phyloP scores from a whole-genome alignment of 2,113 vertebrate genomes.

The Cinclus cinclus region DNA sequence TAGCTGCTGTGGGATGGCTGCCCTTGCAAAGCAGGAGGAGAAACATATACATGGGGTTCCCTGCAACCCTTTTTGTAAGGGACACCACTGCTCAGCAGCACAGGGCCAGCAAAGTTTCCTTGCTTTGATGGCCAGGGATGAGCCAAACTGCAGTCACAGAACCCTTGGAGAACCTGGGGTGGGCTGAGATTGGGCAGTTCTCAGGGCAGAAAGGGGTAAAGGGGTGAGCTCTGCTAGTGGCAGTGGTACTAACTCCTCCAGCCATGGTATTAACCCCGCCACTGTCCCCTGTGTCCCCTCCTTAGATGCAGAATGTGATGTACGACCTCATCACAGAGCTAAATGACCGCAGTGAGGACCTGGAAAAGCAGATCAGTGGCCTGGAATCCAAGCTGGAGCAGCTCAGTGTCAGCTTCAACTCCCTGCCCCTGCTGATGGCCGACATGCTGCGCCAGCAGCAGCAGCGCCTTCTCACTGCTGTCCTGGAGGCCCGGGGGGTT shows the following conservation, averaged over 20 bases:
- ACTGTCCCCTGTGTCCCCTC: neutral
- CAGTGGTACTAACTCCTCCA: neutral
- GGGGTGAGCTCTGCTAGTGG: neutral
- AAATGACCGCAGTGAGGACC: conserved; percentile 95
- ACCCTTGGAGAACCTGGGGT: neutral
- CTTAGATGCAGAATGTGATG: conserved; percentile 98
- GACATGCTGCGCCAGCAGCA: conserved; percentile 93
- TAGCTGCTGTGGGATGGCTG: neutral
- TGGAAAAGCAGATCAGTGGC: conserved; percentile 95
- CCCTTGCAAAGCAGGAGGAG: neutral
- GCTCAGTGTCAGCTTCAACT: conserved; percentile 85
- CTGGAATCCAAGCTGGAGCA: conserved; percentile 94
- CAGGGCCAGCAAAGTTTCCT: neutral
- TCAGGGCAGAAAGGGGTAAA: neutral
- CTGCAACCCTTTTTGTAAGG: neutral
- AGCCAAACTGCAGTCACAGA: neutral
- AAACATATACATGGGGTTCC: neutral
- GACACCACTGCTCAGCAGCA: neutral
- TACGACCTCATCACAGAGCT: conserved; percentile 97
- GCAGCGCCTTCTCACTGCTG: conserved; percentile 85
- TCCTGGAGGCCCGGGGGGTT: conserved; percentile 80
- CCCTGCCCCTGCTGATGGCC: conserved; percentile 88
- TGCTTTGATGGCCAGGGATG: neutral
- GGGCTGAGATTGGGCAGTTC: neutral
- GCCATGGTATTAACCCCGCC: neutral